phyloP scores from a whole-genome alignment of 2,888 invertebrate species.

The Seira ritae region DNA sequence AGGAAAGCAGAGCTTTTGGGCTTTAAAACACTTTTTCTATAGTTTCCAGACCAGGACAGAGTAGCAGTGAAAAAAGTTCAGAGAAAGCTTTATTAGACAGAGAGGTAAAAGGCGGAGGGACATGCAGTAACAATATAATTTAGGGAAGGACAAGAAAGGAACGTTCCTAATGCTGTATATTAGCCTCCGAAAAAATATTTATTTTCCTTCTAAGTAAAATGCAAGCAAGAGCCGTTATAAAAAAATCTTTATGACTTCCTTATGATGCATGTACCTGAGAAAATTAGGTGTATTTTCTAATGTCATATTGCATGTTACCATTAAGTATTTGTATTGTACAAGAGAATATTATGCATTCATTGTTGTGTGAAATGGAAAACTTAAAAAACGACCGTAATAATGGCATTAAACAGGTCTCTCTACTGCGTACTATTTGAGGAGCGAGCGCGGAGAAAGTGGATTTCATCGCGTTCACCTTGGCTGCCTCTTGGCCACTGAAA shows the following conservation, averaged over 20 bases:
- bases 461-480: slow-evolving; percentile 5
- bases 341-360: background rate
- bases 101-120: slow-evolving; percentile 20
- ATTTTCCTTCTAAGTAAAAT: slow-evolving; percentile 1
- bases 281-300: slow-evolving; percentile 15
- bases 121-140: slow-evolving; percentile 24
- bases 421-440: background rate
- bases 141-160: slow-evolving; percentile 22
- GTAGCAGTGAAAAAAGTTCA: slow-evolving; percentile 13
- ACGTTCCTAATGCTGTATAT: background rate
- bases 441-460: background rate
- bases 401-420: too few species aligned
- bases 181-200: background rate
- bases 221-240: background rate
- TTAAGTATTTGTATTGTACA: slow-evolving; percentile 1
- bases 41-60: background rate
- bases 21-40: slow-evolving; percentile 5
- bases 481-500: slow-evolving; percentile 8
- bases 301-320: slow-evolving; percentile 12
- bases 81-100: slow-evolving; percentile 18
- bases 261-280: background rate
- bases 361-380: background rate
- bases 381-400: background rate
- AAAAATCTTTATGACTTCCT: background rate
- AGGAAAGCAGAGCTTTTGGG: slow-evolving; percentile 12